A percentile compares a stretch with the other conserved stretches of the same genome.
phyloP scores from a whole-genome alignment of 1,140 invertebrate species.

The Nymphalis io region DNA sequence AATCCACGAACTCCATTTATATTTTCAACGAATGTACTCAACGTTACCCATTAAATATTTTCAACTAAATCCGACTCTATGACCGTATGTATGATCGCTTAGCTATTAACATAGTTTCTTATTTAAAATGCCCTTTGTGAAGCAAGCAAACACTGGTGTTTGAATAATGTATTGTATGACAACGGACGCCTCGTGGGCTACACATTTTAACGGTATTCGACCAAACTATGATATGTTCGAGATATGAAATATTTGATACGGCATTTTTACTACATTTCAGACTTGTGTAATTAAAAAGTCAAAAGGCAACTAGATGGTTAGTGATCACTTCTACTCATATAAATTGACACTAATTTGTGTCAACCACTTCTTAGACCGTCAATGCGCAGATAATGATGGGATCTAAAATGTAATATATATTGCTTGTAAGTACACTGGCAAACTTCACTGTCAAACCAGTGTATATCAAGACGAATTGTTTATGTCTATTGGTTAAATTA shows the following conservation, averaged over 20 bases:
- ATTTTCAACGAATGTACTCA: neutral
- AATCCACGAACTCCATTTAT: too few species aligned
- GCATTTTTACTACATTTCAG: neutral
- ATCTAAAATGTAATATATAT: too few species aligned
- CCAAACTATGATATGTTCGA: constrained; percentile 55
- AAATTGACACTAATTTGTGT: too few species aligned
- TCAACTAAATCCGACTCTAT: constrained; percentile 19
- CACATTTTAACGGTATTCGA: constrained; percentile 65
- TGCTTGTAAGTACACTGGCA: too few species aligned
- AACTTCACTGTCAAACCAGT: too few species aligned
- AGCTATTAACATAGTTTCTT: constrained; percentile 38
- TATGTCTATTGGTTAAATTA: too few species aligned
- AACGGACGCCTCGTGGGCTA: constrained; percentile 51
- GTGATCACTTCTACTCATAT: too few species aligned
- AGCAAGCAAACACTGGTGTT: constrained; percentile 36
- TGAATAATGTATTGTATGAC: constrained; percentile 60
- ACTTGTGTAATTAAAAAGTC: too few species aligned
- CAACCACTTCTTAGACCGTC: too few species aligned
- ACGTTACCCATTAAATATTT: constrained; percentile 5
- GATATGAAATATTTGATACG: constrained; percentile 32
- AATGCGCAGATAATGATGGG: too few species aligned
- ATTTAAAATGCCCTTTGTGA: constrained; percentile 53
- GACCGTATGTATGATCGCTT: constrained; percentile 23
- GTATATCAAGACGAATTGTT: too few species aligned
- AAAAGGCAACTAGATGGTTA: too few species aligned